Evolutionary conservation across 2,797 vertebrate genomes (phyloP).

Genomic region (Cyprinella venusta): DNA sequence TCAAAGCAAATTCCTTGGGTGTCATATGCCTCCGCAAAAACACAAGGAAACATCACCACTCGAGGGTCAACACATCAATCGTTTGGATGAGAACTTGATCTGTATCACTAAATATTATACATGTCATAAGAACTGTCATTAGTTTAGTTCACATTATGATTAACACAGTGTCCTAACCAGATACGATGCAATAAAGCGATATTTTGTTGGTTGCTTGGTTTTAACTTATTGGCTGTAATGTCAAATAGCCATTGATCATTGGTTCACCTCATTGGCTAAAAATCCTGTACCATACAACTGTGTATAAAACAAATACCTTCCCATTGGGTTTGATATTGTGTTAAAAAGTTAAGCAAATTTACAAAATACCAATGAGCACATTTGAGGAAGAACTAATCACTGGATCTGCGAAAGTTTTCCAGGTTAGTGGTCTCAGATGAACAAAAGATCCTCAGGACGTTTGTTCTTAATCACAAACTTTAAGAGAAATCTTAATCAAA

Average conservation of each 20-base stretch:
- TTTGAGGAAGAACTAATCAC: conserved; percentile 5
- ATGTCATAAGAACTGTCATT: background rate
- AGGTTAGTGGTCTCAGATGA: background rate
- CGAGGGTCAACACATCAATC: background rate
- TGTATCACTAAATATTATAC: background rate
- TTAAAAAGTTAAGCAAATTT: background rate
- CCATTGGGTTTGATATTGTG: background rate
- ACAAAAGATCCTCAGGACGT: background rate
- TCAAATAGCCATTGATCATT: background rate
- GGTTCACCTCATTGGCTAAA: background rate
- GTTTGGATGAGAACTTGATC: background rate
- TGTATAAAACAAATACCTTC: conserved; percentile 7
- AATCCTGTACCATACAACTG: background rate
- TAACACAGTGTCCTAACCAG: background rate
- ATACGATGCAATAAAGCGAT: background rate
- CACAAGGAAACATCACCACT: background rate
- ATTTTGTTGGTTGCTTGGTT: background rate
- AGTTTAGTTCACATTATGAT: background rate
- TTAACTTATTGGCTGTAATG: background rate
- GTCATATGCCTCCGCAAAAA: background rate
- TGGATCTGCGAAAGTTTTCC: background rate
- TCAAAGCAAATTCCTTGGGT: background rate
- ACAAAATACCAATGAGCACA: background rate
- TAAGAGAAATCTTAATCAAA: background rate
- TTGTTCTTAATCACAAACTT: background rate